These are phyloP conservation scores for Synaphobranchus kaupii DNA, from an alignment of 2,797 vertebrate species.

Conservation along the genomic window DNA sequence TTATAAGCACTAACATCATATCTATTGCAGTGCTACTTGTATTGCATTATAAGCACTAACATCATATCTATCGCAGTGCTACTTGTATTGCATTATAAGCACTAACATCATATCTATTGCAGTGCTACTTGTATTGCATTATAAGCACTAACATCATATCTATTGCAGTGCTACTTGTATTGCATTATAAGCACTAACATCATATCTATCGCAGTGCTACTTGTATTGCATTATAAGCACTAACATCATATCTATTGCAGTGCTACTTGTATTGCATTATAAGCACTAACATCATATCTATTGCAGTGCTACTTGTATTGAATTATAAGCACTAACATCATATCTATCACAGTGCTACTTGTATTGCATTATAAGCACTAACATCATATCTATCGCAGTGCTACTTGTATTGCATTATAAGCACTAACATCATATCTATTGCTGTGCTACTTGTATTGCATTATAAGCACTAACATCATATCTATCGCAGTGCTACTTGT, in stretches of 20 bases:
- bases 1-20: background rate
- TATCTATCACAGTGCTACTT: background rate
- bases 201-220: background rate
- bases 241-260: background rate
- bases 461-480: background rate
- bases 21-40: background rate
- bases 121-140: background rate
- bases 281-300: background rate
- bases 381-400: background rate
- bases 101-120: background rate
- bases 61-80: background rate
- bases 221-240: background rate
- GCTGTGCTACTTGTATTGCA: background rate
- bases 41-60: background rate
- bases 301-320: background rate
- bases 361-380: background rate
- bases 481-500: background rate
- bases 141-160: background rate
- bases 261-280: background rate
- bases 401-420: background rate
- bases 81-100: background rate
- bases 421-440: background rate
- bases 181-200: background rate
- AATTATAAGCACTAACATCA: background rate
- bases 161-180: background rate